These are phyloP conservation scores for Chymomyza fuscimana DNA, from an alignment of 2,888 invertebrate species.

Conservation along the genomic window DNA sequence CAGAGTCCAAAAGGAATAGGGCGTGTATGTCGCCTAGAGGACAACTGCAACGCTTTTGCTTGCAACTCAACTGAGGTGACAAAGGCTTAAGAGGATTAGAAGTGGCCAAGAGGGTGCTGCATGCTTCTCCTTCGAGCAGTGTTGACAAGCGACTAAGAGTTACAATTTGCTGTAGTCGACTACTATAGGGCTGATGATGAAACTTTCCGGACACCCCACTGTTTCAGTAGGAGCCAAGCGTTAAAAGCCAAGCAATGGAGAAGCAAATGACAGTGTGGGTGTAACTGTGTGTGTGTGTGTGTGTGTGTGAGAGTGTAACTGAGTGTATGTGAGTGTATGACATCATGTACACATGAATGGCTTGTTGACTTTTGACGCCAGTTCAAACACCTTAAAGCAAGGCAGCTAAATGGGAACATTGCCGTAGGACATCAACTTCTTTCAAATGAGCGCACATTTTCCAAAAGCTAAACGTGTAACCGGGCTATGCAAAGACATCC, in stretches of 20 bases:
- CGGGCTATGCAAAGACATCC: not conserved
- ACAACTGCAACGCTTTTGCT: not conserved
- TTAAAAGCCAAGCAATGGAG: slow-evolving; percentile 1
- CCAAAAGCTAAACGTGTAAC: not conserved
- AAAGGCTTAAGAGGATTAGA: not conserved
- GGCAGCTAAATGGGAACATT: not conserved
- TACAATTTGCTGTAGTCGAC: not conserved
- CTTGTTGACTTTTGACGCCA: not conserved
- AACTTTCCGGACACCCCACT: not conserved
- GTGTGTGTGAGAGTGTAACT: not conserved
- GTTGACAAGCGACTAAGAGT: slow-evolving; percentile 5
- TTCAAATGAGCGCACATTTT: not conserved
- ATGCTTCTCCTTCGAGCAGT: not conserved
- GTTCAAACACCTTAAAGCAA: not conserved
- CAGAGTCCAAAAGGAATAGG: no score
- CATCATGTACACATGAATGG: slow-evolving; percentile 2
- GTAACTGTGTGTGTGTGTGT: not conserved
- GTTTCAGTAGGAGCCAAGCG: not conserved
- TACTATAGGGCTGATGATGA: not conserved
- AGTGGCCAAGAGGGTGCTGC: not conserved
- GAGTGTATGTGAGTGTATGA: not conserved
- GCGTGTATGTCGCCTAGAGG: not conserved
- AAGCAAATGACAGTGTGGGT: not conserved
- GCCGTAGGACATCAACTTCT: slow-evolving; percentile 4
- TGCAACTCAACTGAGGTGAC: not conserved